These are phyloP conservation scores for Vulpes vulpes DNA, from an alignment of 2,113 vertebrate genomes.

Conservation along the genomic window DNA sequence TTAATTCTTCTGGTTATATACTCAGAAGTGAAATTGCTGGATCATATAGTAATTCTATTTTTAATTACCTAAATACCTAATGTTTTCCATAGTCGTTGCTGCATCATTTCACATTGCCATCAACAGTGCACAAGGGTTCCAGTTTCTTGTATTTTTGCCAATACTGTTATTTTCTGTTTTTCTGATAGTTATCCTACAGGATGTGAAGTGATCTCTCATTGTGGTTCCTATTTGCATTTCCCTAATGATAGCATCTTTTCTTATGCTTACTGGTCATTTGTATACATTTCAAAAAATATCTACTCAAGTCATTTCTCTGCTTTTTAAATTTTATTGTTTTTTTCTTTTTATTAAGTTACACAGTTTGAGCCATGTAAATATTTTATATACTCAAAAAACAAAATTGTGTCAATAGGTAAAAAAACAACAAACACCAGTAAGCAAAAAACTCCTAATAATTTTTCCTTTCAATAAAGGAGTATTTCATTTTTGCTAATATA, in stretches of 20 bases:
- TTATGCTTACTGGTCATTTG: neutral
- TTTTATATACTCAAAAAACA: constrained; percentile 32
- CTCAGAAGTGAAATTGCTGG: neutral
- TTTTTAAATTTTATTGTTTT: neutral
- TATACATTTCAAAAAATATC: neutral
- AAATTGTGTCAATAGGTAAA: neutral
- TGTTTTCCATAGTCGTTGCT: neutral
- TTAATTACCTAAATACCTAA: neutral
- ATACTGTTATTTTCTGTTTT: neutral
- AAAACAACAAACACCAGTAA: neutral
- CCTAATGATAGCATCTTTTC: neutral
- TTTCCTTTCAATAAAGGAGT: neutral
- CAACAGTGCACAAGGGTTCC: neutral
- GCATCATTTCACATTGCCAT: neutral
- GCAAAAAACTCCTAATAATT: neutral
- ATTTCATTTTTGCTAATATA: neutral
- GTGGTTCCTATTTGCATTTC: neutral
- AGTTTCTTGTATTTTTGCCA: neutral
- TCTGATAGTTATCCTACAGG: neutral
- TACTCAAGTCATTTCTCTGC: neutral
- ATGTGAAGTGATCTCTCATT: neutral
- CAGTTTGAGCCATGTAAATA: neutral
- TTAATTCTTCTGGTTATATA: neutral
- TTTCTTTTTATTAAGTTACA: neutral
- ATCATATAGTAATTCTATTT: neutral